Conservation (phyloP, 2,797 vertebrate species). For the Helarctos malayanus region DNA sequence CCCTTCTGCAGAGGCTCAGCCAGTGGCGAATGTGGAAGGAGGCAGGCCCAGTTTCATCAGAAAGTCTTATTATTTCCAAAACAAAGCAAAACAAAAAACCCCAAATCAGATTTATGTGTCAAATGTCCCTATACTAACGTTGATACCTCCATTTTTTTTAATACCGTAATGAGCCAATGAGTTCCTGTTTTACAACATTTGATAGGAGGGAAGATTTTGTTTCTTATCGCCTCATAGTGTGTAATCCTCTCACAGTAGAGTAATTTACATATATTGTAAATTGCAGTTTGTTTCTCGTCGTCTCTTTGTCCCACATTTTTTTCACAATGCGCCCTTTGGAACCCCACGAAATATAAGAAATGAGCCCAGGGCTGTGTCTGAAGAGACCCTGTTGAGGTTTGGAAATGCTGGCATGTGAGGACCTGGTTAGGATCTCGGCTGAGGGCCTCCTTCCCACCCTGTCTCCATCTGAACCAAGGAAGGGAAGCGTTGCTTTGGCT, state of each 20-base stretch:
- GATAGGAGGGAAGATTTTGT: neutral
- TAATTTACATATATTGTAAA: neutral
- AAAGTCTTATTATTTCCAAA: neutral
- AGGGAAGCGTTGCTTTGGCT: neutral
- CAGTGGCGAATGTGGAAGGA: neutral
- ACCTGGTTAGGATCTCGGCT: neutral
- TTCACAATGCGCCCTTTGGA: neutral
- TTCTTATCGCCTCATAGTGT: conserved; percentile 5
- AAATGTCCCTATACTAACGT: neutral
- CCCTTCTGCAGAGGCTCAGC: neutral
- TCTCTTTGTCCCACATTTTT: neutral
- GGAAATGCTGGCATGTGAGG: neutral
- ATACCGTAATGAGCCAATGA: neutral
- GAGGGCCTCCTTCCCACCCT: fast-evolving
- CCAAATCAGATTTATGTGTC: neutral
- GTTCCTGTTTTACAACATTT: neutral
- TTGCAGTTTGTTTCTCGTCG: neutral
- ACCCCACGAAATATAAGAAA: neutral
- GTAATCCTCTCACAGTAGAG: neutral
- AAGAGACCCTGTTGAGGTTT: neutral
- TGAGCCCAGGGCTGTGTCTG: neutral
- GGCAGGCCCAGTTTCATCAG: neutral
- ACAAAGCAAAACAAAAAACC: neutral
- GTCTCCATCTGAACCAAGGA: fast-evolving
- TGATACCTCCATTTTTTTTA: neutral